Evolutionary conservation across 2,797 vertebrate species (phyloP).

Genomic region (Myotis myotis): DNA sequence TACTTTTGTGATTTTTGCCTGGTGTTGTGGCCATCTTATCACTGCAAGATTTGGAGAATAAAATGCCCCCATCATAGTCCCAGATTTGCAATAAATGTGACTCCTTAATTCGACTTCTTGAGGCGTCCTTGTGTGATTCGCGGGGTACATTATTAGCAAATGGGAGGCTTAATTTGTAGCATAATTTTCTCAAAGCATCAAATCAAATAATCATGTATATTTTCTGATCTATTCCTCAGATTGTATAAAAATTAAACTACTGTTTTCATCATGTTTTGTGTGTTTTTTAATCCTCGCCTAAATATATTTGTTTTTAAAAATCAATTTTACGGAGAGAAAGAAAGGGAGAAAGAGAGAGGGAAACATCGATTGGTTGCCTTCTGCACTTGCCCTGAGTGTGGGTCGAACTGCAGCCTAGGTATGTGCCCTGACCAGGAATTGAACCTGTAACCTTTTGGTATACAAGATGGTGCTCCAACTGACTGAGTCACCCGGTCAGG

Average conservation of each 20-base stretch:
- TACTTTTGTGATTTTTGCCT: no score
- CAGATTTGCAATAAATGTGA: no score
- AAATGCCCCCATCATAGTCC: no score
- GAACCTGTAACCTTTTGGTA: not conserved
- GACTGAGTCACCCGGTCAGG: not conserved
- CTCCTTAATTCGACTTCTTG: no score
- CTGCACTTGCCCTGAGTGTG: not conserved
- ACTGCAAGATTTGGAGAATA: no score
- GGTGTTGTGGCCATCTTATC: no score
- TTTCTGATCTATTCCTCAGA: constrained; percentile 37
- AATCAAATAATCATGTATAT: not conserved
- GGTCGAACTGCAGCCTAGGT: not conserved
- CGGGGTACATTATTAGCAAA: no score
- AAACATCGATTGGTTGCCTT: not conserved
- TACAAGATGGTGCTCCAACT: not conserved
- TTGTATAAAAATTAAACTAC: not conserved
- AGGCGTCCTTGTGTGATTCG: no score
- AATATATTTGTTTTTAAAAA: not conserved
- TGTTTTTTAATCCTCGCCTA: not conserved
- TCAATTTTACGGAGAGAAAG: not conserved
- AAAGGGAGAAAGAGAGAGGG: not conserved
- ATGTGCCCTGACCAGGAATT: not conserved
- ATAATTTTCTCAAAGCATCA: constrained; percentile 26
- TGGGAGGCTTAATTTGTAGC: not conserved
- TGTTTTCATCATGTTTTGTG: not conserved